Percentiles rank a stretch among this genome's conserved stretches.
Evolutionary conservation across 2,888 invertebrate genomes (phyloP).

Genomic region (Polydrusus pterygomalis): DNA sequence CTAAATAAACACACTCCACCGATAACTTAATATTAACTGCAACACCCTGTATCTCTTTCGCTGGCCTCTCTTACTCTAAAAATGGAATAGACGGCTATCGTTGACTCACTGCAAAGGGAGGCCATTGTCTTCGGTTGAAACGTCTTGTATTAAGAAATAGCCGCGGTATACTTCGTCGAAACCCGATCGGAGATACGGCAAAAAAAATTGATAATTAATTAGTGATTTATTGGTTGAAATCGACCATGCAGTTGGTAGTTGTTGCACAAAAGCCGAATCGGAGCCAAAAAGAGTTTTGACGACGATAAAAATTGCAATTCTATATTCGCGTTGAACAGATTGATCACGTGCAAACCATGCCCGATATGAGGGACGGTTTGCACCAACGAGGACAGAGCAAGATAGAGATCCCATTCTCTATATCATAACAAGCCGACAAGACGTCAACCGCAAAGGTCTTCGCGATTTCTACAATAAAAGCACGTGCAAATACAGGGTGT

Average conservation of each 20-base stretch:
- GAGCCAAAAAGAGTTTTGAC: no score
- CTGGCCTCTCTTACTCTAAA: conserved; percentile 19
- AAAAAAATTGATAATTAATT: conserved; percentile 26
- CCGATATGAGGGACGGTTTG: no score
- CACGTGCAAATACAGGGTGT: no score
- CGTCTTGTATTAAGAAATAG: conserved; percentile 28
- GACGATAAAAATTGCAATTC: no score
- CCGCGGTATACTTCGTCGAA: conserved; percentile 8
- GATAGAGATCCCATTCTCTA: no score
- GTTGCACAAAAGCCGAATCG: background rate
- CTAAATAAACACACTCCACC: background rate
- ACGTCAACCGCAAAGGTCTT: no score
- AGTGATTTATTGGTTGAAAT: conserved; percentile 11
- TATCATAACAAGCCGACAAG: no score
- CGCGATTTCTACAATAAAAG: no score
- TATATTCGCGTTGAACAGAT: no score
- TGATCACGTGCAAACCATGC: no score
- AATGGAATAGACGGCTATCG: conserved; percentile 20
- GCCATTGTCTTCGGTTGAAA: conserved; percentile 23
- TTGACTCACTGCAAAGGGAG: conserved; percentile 8
- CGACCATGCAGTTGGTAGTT: background rate
- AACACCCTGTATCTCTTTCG: conserved; percentile 21
- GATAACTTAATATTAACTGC: background rate
- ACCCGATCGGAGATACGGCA: conserved; percentile 29
- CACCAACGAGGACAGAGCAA: no score